phyloP scores from a whole-genome alignment of 2,888 invertebrate genomes.

The Himalopsyche kuldschensis region DNA sequence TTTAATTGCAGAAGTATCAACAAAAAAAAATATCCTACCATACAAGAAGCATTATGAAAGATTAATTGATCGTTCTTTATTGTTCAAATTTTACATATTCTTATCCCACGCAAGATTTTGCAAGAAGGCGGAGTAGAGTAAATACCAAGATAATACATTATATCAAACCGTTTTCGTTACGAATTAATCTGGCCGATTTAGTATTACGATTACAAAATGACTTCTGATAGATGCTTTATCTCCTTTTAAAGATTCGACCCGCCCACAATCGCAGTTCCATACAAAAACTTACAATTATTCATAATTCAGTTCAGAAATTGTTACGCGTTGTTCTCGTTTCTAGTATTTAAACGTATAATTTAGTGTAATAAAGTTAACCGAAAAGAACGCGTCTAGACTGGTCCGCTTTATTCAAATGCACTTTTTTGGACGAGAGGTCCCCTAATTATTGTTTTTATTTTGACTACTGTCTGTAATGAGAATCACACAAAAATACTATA shows the following conservation, averaged over 20 bases:
- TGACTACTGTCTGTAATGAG: constrained; percentile 23
- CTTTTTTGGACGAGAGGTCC: constrained; percentile 12
- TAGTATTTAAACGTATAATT: constrained; percentile 39
- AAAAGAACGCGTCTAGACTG: constrained; percentile 21
- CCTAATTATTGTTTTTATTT: constrained; percentile 10
- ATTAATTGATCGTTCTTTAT: too few relatives aligned
- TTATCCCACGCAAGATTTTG: background rate
- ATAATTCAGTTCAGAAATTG: constrained; percentile 26
- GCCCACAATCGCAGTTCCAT: constrained; percentile 20
- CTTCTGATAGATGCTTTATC: background rate
- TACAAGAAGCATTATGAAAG: too few relatives aligned
- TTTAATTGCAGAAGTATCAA: too few relatives aligned
- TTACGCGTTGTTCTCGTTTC: constrained; percentile 28
- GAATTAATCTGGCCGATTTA: background rate
- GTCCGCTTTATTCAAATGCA: constrained; percentile 32
- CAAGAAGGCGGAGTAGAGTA: background rate
- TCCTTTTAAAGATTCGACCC: background rate
- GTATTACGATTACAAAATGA: background rate
- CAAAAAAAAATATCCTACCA: too few relatives aligned
- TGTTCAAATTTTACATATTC: background rate
- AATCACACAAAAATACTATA: constrained; percentile 12
- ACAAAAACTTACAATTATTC: constrained; percentile 34
- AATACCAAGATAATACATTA: background rate
- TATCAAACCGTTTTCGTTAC: background rate
- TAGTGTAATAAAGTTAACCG: constrained; percentile 35